Evolutionary conservation across 2,888 invertebrate genomes (phyloP).

Genomic region (Cryptosula pallasiana): DNA sequence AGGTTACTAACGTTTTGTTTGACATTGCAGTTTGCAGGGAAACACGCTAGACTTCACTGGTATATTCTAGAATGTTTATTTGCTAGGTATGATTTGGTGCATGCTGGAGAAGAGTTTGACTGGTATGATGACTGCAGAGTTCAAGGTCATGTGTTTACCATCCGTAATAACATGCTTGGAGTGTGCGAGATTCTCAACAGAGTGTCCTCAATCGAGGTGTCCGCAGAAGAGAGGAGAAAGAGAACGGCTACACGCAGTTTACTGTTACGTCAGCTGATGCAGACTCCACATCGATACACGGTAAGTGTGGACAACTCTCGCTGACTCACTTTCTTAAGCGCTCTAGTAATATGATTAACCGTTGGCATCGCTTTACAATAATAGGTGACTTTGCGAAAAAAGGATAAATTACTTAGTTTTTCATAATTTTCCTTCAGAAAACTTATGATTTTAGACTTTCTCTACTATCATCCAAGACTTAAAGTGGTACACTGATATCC

Average conservation of each 20-base stretch:
- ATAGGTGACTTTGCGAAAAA: too few species aligned
- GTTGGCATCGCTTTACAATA: too few species aligned
- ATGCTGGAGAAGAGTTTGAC: not conserved
- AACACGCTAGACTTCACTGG: too few species aligned
- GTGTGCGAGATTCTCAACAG: conserved; percentile 16
- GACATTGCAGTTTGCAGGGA: too few species aligned
- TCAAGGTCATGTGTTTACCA: conserved; percentile 1
- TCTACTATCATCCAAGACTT: too few species aligned
- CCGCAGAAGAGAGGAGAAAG: not conserved
- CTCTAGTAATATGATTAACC: too few species aligned
- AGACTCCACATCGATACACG: conserved; percentile 3
- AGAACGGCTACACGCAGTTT: not conserved
- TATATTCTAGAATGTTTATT: not conserved
- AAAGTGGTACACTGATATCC: too few species aligned
- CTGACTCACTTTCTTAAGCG: too few species aligned
- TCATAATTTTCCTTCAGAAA: too few species aligned
- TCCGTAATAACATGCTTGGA: conserved; percentile 9
- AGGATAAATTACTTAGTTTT: too few species aligned
- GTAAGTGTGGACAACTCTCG: not conserved
- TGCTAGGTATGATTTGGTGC: not conserved
- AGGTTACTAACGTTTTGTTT: too few species aligned
- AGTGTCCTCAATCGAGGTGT: not conserved
- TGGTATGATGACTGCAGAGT: not conserved
- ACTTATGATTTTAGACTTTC: too few species aligned
- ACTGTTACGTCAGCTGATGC: not conserved